phyloP scores from a whole-genome alignment of 2,888 invertebrate species.

The Omphaloscelis lunosa region DNA sequence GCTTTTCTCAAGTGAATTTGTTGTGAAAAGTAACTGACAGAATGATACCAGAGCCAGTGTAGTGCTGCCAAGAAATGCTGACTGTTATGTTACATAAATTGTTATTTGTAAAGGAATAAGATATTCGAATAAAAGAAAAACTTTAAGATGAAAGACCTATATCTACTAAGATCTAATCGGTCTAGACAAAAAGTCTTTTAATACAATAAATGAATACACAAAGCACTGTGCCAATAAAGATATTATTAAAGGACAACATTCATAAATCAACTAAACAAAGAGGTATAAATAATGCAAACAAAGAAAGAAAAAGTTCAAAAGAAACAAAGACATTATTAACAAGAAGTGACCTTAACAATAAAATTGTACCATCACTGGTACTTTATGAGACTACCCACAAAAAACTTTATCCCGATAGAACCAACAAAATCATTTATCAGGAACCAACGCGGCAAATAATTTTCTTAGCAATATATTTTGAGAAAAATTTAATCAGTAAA shows the following conservation, averaged over 20 bases:
- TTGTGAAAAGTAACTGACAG: slow-evolving; percentile 26
- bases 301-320: background rate
- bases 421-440: slow-evolving; percentile 35
- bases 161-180: background rate
- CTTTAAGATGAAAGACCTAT: too few species aligned
- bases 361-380: slow-evolving; percentile 15
- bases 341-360: slow-evolving; percentile 1
- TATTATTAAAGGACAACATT: background rate
- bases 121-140: background rate
- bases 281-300: background rate
- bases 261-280: slow-evolving; percentile 8
- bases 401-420: slow-evolving; percentile 2
- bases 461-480: slow-evolving; percentile 71
- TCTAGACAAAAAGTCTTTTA: background rate
- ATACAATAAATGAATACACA: background rate
- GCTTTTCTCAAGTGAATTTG: slow-evolving; percentile 35
- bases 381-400: slow-evolving; percentile 4
- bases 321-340: background rate
- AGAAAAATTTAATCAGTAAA: slow-evolving; percentile 81
- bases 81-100: background rate
- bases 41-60: background rate
- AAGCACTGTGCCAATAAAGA: background rate
- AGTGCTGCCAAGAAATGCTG: slow-evolving; percentile 30
- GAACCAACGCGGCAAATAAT: slow-evolving; percentile 55
- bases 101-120: slow-evolving; percentile 4